Evolutionary conservation across 2,797 vertebrate genomes (phyloP), one percentile per base, ranked within the genome.

Genomic region (Intellagama lesueurii): DNA sequence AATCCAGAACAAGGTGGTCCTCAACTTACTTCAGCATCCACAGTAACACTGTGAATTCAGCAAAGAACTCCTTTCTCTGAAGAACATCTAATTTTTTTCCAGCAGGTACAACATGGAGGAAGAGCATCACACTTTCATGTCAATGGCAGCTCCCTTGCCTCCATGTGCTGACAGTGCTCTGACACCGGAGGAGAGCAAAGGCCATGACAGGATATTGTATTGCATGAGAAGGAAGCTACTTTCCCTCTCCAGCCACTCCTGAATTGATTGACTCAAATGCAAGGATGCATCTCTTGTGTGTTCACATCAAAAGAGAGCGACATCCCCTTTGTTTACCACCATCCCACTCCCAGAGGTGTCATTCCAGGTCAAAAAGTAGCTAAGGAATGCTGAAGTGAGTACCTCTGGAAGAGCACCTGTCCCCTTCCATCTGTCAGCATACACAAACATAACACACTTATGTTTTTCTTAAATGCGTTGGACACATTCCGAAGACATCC

Each of bases 321-420:
- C 83, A 81, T 0, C 0, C 44, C 24, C 14, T 56, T 84, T 35
- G 14, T 6, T n/a, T 56, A 19, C 0, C 0, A 52, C 81, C 1
- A 22, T 85, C 68, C 56, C 80, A 32, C 35, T 0, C 12, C 0
- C 7, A 0, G 0, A 3, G 66, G 24, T 9, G 5, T 40, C 24
- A 44, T 91, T 69, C 17, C 11, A 81, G 70, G 60, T 28, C 81
- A 81, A 82, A 2, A 17, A 47, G 82, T 76, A 24, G 22, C n/a
- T 52, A 77, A 83, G 73, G 79, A 72, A 83, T 72, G 52, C 49
- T 73, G 49, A 82, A 82, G 82, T 49, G 85, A 47, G 49, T 44
- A 85, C 30, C 12, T 1, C 5, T 85, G 72, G 66, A 79, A 44
- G 32, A 89, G 75, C 49, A 19, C 12, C 2, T n/a, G 83, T 76